Base-by-base conservation (phyloP, 2,113 vertebrate species). In the Aspidoscelis tigris region DNA sequence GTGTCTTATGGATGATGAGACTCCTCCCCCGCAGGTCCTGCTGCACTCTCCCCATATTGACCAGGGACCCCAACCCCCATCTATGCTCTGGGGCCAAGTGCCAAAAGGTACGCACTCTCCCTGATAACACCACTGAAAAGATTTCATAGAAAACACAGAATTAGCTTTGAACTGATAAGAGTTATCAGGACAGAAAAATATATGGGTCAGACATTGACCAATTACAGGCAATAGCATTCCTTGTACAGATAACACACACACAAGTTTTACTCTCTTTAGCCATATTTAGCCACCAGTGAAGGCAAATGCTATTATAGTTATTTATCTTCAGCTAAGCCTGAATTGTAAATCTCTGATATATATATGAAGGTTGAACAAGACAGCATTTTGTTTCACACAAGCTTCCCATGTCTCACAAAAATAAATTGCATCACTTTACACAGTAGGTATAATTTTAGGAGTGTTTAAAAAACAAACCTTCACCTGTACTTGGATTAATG, bases 21-120 rank as follows among this genome's bases (percentile, higher is more conserved):
- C 99, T 91, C 99, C 99, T 84, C 98, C 98, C 68, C 99, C 99
- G 70, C 99, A 99, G 93, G 99, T 99, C 94, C 98, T 95, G 96
- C 98, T 99, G 98, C 99, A 99, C 93, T 98, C 98, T 91, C 98
- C 99, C 99, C 99, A 99, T 21, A 96, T 89, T 33, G 98, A 99
- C 98, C 99, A 99, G 0, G 97, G 94, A 73, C 98, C 98, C 99
- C 98, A 99, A 84, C 91, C 97, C 88, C 99, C 99, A 91, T 99
- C 97, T 94, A 96, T 77, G 78, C 97, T 99, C 96, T 98, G 97
- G 71, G 98, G 98, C 98, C 97, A 99, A 91, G 97, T 98, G 88
- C 98, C 98, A 94, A 99, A 99, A 78, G 93, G 93, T 89, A 99
- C 97, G 10, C 99, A 99, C 89, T 99, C 98, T 85, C 99, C 99